These are phyloP conservation scores for Cyprinodon brontotheroides DNA, from an alignment of 2,113 vertebrate genomes.

Conservation along the genomic window DNA sequence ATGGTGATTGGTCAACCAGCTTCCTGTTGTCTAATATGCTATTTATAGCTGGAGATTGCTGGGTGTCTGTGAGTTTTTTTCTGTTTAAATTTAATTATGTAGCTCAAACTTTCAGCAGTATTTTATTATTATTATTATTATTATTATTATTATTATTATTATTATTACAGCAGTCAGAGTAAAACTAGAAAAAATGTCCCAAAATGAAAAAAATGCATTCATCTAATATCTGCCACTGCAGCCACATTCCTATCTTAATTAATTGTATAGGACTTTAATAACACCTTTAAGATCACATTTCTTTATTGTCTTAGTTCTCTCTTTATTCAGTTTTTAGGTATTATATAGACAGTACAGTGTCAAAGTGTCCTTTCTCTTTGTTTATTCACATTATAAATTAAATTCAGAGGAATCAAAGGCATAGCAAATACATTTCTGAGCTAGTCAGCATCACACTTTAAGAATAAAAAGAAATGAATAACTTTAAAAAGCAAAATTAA, in stretches of 20 bases:
- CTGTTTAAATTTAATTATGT: neutral
- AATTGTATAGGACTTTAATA: neutral
- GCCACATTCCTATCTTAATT: neutral
- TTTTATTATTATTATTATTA: neutral
- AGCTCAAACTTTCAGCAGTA: neutral
- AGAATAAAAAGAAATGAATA: neutral
- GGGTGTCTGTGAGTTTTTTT: neutral
- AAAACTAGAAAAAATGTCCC: neutral
- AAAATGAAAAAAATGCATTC: neutral
- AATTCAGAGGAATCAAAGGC: neutral
- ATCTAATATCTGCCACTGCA: neutral
- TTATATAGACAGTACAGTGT: neutral
- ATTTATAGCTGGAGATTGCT: neutral
- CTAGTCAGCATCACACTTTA: neutral
- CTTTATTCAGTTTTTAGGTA: neutral
- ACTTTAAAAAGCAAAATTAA: neutral
- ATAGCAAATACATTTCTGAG: neutral
- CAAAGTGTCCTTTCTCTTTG: neutral
- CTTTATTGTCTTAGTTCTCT: neutral
- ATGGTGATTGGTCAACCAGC: slow-evolving; percentile 37
- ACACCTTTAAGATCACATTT: no score
- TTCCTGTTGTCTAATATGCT: slow-evolving; percentile 51
- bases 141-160: no score
- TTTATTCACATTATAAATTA: neutral
- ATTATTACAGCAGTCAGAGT: neutral